phyloP scores from a whole-genome alignment of 2,113 vertebrate species.

The Brienomyrus longianalis region DNA sequence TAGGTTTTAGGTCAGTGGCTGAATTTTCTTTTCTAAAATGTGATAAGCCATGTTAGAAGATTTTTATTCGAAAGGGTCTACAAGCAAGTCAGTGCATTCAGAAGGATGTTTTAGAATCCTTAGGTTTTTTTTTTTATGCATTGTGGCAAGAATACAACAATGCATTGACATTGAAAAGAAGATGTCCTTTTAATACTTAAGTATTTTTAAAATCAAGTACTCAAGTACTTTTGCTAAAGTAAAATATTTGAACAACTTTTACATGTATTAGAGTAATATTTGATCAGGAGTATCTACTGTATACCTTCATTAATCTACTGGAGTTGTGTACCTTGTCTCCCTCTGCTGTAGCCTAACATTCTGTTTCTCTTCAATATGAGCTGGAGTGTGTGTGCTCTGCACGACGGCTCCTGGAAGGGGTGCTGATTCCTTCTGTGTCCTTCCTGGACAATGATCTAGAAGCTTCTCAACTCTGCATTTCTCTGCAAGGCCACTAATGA shows the following conservation, averaged over 20 bases:
- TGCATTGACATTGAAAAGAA: not conserved
- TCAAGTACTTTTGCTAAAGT: not conserved
- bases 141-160: not conserved
- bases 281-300: not conserved
- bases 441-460: not conserved
- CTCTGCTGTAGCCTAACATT: not conserved
- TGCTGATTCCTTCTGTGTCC: not conserved
- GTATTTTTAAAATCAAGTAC: not conserved
- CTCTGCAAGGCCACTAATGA: not conserved
- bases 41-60: no score
- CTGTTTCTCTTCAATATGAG: not conserved
- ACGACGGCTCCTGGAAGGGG: not conserved
- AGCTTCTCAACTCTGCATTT: conserved; percentile 15
- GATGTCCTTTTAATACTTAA: not conserved
- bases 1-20: no score
- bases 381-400: not conserved
- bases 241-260: not conserved
- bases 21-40: no score
- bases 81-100: no score
- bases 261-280: not conserved
- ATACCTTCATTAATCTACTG: not conserved
- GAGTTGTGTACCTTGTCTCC: not conserved
- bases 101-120: no score
- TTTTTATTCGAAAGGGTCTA: no score
- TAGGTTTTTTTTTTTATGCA: not conserved